Evolutionary conservation across 1,140 invertebrate genomes (phyloP), one percentile per base, ranked within the genome.

Genomic region (Drosophila eugracilis): DNA sequence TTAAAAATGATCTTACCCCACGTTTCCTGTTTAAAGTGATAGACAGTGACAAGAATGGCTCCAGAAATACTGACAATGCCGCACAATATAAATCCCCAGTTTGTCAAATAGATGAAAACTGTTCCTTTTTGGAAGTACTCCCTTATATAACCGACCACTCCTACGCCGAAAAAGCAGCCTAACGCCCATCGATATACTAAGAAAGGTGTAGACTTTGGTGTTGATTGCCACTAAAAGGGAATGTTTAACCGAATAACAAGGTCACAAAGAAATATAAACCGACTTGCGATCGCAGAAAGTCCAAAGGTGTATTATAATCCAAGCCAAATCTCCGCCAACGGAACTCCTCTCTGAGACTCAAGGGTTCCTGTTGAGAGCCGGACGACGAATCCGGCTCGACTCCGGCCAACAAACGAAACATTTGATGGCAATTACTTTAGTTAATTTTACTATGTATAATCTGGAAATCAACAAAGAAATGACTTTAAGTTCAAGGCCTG

Each of bases 281-380:
- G n/a, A 81, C 78, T 63, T 88, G 79, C 0, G 76, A 89, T 21
- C 79, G 55, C 0, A 55, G 17, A 10, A 84, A 89, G 24, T 80
- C 65, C 1, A 37, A 12, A 2, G 36, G 54, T 3, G 14, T 7
- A 36, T 66, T 22, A 54, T 89, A 69, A 5, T 44, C 0, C 1
- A 83, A 42, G 10, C 74, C 21, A 1, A 66, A 26, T 9, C 41
- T 44, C 3, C 6, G 6, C 0, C 2, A 9, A 0, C 37, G 47
- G 0, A 84, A 30, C 19, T 84, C 80, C 3, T 78, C 21, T 7
- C 17, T 34, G 1, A 83, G 15, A 4, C 32, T 75, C 0, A 57
- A 7, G 0, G 75, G 74, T 21, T 32, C 30, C 4, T 74, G 73
- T 5, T 19, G 47, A 4, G 5, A 4, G 12, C 4, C 3, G 1